Evolutionary conservation across 2,888 invertebrate genomes (phyloP), one percentile per base, ranked within the genome.

Genomic region (Anoplius nigerrimus): DNA sequence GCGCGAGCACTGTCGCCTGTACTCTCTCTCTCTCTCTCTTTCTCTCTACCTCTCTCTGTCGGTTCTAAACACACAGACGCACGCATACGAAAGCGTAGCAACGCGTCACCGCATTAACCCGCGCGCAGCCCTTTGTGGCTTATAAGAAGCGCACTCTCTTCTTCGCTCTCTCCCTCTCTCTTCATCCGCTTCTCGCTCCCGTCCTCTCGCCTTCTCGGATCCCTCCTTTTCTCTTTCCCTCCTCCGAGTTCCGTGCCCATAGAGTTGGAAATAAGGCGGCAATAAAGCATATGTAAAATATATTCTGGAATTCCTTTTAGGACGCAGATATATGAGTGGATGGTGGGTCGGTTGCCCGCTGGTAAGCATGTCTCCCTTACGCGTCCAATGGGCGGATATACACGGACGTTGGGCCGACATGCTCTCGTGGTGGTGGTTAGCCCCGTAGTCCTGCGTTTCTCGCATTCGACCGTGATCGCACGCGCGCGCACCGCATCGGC

Each of bases 201-300:
- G 48, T 58, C 57, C 42, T 57, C 48, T 57, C 69, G 34, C 57
- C 20, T 71, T 46, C 54, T 13, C 34, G 34, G 34, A 34, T 34
- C 4, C 34, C 11, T 34, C 58, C n/a, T 24, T 54, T 57, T 54
- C 61, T 74, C 69, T 62, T 55, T 48, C 55, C 58, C 58, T 61
- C 53, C 62, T 52, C 60, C 70, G 77, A 67, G 72, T 66, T 60
- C 75, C 64, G 74, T 79, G 81, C 74, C 78, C 80, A 75, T 74
- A 81, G 79, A 84, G 85, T 83, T 86, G 87, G 82, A 86, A 87
- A 88, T 87, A 87, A 88, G 84, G 85, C 84, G 84, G 88, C 88
- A 87, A 88, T 88, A 88, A 88, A 88, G 86, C 88, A 88, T 88
- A 88, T 88, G 88, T 88, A 88, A 88, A 88, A 88, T 88, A 87